These are phyloP conservation scores for Drosophila kohkoa DNA, from an alignment of 1,140 invertebrate species.

Conservation along the genomic window DNA sequence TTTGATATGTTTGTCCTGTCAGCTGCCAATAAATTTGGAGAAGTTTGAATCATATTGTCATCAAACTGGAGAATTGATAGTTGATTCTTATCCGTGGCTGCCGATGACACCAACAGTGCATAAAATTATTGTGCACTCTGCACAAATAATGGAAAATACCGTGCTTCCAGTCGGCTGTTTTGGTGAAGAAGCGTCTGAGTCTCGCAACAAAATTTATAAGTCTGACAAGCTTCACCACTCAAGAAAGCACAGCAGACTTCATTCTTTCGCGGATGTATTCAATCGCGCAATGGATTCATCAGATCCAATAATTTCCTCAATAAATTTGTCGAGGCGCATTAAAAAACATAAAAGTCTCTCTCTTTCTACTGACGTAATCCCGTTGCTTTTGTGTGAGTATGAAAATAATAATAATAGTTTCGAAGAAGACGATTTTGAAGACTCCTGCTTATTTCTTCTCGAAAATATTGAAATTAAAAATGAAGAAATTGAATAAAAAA, in stretches of 20 bases:
- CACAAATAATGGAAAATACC: slow-evolving; percentile 1
- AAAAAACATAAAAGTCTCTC: slow-evolving; percentile 1
- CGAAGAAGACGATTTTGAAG: no score
- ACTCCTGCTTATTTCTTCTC: no score
- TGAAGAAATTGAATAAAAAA: no score
- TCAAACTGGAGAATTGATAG: no score
- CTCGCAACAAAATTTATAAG: slow-evolving; percentile 14
- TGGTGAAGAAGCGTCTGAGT: slow-evolving; percentile 16
- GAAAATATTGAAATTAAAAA: no score
- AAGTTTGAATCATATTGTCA: no score
- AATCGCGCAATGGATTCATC: neutral
- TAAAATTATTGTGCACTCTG: slow-evolving; percentile 15
- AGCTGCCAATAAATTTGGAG: neutral
- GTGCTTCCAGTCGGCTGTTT: slow-evolving; percentile 21
- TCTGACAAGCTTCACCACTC: no score
- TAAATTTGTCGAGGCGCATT: slow-evolving; percentile 1
- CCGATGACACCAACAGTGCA: slow-evolving; percentile 4
- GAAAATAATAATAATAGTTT: no score
- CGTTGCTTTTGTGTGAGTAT: neutral
- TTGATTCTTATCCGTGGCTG: neutral
- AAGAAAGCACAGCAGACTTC: neutral
- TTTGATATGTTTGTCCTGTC: neutral
- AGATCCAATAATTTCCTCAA: no score
- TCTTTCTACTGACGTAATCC: neutral
- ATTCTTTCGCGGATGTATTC: neutral